These are phyloP conservation scores for Prochilodus magdalenae DNA, from an alignment of 2,113 vertebrate genomes.

Conservation along the genomic window DNA sequence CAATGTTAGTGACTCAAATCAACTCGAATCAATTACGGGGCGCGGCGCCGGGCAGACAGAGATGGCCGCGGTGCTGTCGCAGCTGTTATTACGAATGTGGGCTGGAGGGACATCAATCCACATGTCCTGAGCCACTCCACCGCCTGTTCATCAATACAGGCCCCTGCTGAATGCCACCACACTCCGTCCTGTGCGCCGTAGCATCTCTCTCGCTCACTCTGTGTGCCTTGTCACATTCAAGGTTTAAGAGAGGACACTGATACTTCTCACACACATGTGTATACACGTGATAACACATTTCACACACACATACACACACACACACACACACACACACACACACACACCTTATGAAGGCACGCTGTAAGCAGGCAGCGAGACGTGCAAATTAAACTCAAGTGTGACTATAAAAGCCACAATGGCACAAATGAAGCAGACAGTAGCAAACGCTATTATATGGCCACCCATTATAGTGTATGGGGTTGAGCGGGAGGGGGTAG, in stretches of 20 bases:
- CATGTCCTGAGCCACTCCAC: conserved; percentile 22
- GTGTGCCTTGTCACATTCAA: conserved; percentile 15
- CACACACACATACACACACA: conserved; percentile 20
- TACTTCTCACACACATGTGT: conserved; percentile 7
- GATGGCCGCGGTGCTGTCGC: conserved; percentile 28
- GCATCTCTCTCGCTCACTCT: conserved; percentile 7
- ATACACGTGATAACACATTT: conserved; percentile 14
- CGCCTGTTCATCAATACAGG: conserved; percentile 35
- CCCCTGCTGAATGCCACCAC: not conserved
- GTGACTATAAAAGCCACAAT: conserved; percentile 43
- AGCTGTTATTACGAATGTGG: conserved; percentile 51
- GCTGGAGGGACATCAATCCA: conserved; percentile 41
- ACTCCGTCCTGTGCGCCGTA: not conserved
- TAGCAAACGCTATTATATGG: conserved; percentile 41
- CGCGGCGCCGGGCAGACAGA: conserved; percentile 41
- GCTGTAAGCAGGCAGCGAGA: conserved; percentile 1
- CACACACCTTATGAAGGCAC: conserved; percentile 3
- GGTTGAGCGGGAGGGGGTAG: not conserved
- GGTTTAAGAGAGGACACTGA: not conserved
- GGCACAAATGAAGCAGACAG: conserved; percentile 40
- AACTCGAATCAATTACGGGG: conserved; percentile 57
- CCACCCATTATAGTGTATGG: conserved; percentile 28
- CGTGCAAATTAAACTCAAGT: conserved; percentile 45
- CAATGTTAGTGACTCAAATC: conserved; percentile 51
- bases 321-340: conserved; percentile 3